Percentiles rank a stretch among this genome's conserved stretches.
These are phyloP conservation scores for Pseudopodoces humilis DNA, from an alignment of 2,113 vertebrate species.

Conservation along the genomic window DNA sequence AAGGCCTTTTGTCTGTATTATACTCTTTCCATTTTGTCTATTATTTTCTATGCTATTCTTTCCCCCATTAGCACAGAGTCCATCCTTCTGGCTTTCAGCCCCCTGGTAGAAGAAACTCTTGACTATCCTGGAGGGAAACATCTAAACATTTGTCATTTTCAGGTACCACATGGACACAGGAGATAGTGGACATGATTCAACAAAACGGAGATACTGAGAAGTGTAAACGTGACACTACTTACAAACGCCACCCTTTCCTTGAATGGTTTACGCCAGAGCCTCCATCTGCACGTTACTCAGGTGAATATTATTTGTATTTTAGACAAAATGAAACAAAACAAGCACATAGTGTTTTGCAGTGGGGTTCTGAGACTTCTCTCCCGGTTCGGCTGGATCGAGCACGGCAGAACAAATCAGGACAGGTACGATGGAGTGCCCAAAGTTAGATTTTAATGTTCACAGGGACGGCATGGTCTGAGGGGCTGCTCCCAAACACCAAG, in stretches of 20 bases:
- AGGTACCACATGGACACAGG: conserved; percentile 79
- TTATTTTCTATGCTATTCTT: not conserved
- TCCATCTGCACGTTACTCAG: not conserved
- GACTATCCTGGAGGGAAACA: not conserved
- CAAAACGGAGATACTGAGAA: conserved; percentile 64
- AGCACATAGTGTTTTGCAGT: not conserved
- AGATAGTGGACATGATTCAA: conserved; percentile 78
- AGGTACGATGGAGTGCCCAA: too few relatives aligned
- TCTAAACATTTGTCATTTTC: not conserved
- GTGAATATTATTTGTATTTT: conserved; percentile 18
- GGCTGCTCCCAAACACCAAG: too few relatives aligned
- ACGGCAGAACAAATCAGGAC: too few relatives aligned
- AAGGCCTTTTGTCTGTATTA: not conserved
- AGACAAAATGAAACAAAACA: not conserved
- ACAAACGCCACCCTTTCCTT: conserved; percentile 70
- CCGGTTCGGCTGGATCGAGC: too few relatives aligned
- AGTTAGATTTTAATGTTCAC: too few relatives aligned
- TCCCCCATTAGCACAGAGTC: not conserved
- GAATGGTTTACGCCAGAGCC: conserved; percentile 42
- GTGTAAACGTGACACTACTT: conserved; percentile 61
- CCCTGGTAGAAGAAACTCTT: not conserved
- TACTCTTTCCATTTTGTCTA: not conserved
- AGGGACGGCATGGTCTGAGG: too few relatives aligned
- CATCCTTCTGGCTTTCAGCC: not conserved
- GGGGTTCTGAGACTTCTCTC: too few relatives aligned